Conservation (phyloP, 2,888 invertebrate species). For the Lysandra coridon region DNA sequence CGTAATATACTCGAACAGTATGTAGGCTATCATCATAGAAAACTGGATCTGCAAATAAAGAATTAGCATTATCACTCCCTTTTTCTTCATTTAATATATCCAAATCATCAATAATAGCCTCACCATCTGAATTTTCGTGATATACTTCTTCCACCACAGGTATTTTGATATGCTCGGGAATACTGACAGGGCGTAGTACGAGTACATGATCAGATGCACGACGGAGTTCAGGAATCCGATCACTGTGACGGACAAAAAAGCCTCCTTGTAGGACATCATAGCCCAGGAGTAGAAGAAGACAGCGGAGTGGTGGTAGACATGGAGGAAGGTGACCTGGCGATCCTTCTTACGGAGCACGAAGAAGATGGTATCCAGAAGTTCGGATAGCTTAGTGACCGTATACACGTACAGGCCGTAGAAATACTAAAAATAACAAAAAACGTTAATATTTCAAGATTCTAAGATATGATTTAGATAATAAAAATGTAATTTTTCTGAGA, state of each 20-base stretch:
- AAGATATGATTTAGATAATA: too few relatives aligned
- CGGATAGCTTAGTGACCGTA: not conserved
- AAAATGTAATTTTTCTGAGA: too few relatives aligned
- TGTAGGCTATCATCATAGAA: not conserved
- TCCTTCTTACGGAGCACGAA: conserved; percentile 20
- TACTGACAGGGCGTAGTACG: conserved; percentile 86
- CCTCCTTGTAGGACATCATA: conserved; percentile 84
- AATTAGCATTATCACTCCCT: not conserved
- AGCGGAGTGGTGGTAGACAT: conserved; percentile 91
- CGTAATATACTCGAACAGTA: not conserved
- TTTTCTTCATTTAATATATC: not conserved
- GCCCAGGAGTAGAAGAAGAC: conserved; percentile 87
- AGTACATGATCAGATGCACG: conserved; percentile 89
- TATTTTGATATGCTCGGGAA: conserved; percentile 84
- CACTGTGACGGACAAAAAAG: conserved; percentile 83
- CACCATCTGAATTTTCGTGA: conserved; percentile 88
- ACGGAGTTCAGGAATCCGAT: conserved; percentile 85
- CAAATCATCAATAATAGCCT: conserved; percentile 44
- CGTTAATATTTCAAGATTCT: not conserved
- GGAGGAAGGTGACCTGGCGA: conserved; percentile 62
- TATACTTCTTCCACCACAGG: conserved; percentile 92
- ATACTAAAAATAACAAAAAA: conserved; percentile 6
- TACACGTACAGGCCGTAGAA: not conserved
- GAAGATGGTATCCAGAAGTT: conserved; percentile 7
- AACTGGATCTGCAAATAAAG: conserved; percentile 11